Conservation (phyloP, 1,140 invertebrate species). For the Drosophila grimshawi region DNA sequence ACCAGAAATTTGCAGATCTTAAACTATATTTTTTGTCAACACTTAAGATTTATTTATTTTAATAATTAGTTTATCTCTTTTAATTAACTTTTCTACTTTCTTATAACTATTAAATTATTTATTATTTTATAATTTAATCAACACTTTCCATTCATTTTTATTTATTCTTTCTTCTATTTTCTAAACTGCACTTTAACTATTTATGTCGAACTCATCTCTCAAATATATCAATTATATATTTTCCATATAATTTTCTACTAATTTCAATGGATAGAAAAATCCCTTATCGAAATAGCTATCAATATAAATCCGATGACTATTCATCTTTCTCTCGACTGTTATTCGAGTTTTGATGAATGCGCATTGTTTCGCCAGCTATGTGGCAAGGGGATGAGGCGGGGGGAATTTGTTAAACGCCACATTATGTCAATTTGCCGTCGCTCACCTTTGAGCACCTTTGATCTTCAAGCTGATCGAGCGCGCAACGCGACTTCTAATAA, state of each 20-base stretch:
- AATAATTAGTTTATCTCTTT: too few species aligned
- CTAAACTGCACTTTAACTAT: too few species aligned
- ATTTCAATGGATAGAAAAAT: conserved; percentile 2
- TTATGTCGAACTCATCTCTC: too few species aligned
- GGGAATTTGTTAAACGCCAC: conserved; percentile 81
- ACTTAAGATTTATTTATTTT: too few species aligned
- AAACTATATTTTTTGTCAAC: too few species aligned
- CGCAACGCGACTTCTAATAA: conserved; percentile 61
- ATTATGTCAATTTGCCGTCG: conserved; percentile 79
- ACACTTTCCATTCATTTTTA: too few species aligned
- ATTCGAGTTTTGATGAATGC: conserved; percentile 26
- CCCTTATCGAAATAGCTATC: conserved; percentile 6
- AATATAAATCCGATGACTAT: conserved; percentile 13
- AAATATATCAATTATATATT: not conserved
- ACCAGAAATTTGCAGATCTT: too few species aligned
- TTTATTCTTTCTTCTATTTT: too few species aligned
- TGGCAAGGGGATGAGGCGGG: not conserved
- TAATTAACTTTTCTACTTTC: too few species aligned
- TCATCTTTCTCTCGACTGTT: conserved; percentile 16
- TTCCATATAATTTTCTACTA: conserved; percentile 1
- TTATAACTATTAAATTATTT: too few species aligned
- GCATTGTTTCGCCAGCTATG: not conserved
- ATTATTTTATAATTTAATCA: not conserved
- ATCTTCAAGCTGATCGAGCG: conserved; percentile 45
- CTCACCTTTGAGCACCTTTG: conserved; percentile 45